phyloP scores from a whole-genome alignment of 2,797 vertebrate species.

The Orientallactaga sibirica region DNA sequence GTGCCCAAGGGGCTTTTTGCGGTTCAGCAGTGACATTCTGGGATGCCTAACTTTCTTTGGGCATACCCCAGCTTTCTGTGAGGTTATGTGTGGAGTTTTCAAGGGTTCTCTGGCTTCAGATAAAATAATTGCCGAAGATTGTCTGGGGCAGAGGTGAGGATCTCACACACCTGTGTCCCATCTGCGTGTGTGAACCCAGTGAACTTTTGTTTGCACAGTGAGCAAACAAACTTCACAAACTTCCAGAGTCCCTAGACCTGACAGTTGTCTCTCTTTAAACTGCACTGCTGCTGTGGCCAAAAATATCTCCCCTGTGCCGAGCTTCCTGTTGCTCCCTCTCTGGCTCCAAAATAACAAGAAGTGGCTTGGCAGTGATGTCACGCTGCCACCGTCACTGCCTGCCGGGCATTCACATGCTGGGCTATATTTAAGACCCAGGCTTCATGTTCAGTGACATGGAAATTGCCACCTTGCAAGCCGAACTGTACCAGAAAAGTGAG shows the following conservation, averaged over 20 bases:
- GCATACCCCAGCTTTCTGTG: neutral
- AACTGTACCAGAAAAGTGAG: slow-evolving; percentile 57
- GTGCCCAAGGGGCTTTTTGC: neutral
- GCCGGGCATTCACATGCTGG: slow-evolving; percentile 75
- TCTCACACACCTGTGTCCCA: fast-evolving
- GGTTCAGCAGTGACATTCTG: neutral
- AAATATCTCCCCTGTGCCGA: slow-evolving; percentile 73
- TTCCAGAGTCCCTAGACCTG: slow-evolving; percentile 60
- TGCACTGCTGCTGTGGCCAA: slow-evolving; percentile 46
- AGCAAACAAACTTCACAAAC: slow-evolving; percentile 37
- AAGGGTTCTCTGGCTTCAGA: neutral
- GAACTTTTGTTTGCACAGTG: neutral
- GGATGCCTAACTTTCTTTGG: neutral
- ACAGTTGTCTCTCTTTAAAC: slow-evolving; percentile 67
- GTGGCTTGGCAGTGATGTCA: slow-evolving; percentile 74
- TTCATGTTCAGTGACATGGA: slow-evolving; percentile 78
- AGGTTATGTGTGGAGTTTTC: neutral
- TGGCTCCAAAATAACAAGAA: slow-evolving; percentile 71
- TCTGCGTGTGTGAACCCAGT: neutral
- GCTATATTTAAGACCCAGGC: slow-evolving; percentile 80
- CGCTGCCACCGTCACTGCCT: slow-evolving; percentile 64
- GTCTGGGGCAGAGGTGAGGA: fast-evolving
- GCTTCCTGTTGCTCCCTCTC: slow-evolving; percentile 75
- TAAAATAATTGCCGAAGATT: fast-evolving
- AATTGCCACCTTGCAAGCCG: slow-evolving; percentile 77